Base-by-base conservation (phyloP, 1,140 invertebrate genomes). In the Conus ventricosus region DNA sequence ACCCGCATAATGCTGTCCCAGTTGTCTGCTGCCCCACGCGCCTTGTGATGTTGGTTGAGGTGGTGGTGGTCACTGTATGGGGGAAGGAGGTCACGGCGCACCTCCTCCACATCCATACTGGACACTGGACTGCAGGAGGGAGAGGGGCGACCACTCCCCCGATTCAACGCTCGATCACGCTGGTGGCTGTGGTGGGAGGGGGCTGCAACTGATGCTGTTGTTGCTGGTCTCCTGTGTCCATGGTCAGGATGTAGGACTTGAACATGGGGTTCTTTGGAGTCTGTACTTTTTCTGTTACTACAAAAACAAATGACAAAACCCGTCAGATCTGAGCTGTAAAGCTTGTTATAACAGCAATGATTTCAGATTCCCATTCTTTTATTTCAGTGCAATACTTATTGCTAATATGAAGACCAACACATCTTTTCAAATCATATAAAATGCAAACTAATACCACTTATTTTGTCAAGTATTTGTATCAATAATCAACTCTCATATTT, bases 211-310 rank as follows among this genome's bases (percentile, higher is more conserved):
- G 85, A 13, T 85, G 84, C 27, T 71, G 83, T 54, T 86, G 84
- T 25, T 75, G 67, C 51, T 87, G 85, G 57, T 91, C 92, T 71
- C 89, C 88, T 20, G 91, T 92, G 76, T 91, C 93, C 82, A 94
- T 88, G 39, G 89, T 91, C 15, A 94, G 78, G 71, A 89, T 92
- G 84, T 94, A 94, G 23, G 93, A 91, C 81, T 92, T 93, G 86
- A 91, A 92, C 67, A 90, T 88, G 7, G 7, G 90, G 90, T 75
- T 92, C 91, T 20, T 91, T 91, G n/a, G 91, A 87, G 67, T 90
- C 91, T 67, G 87, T 91, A 63, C 91, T 90, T 90, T 92, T 93
- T 67, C 91, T 90, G 80, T 87, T 57, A 57, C 82, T 84, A 23
- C 55, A 84, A 84, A 84, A 60, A 39, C 25, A 6, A 84, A 80